Conservation (phyloP, 1,140 invertebrate species). For the Drosophila trapezifrons region DNA sequence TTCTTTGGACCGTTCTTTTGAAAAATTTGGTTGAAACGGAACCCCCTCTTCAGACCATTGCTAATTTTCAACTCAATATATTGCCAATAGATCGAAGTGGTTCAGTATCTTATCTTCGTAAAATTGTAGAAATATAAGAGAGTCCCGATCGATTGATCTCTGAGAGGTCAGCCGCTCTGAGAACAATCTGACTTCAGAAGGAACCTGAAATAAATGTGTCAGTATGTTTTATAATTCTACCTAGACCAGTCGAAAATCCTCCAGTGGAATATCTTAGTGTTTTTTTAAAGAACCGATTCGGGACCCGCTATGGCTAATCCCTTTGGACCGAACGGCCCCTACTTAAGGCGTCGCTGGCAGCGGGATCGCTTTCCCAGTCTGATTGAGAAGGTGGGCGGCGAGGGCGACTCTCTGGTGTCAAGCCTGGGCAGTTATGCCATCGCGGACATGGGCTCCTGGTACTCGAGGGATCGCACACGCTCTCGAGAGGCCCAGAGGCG, state of each 20-base stretch:
- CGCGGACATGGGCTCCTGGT: conserved; percentile 34
- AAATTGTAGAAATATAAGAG: too few species aligned
- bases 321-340: conserved; percentile 33
- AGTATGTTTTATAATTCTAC: neutral
- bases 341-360: conserved; percentile 21
- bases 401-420: conserved; percentile 22
- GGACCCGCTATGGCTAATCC: conserved; percentile 51
- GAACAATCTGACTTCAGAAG: too few species aligned
- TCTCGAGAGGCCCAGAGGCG: neutral
- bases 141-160: too few species aligned
- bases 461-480: conserved; percentile 1
- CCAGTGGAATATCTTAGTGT: neutral
- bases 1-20: too few species aligned
- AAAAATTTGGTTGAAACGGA: too few species aligned
- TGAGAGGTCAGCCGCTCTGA: too few species aligned
- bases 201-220: neutral
- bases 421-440: conserved; percentile 25
- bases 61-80: too few species aligned
- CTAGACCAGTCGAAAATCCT: conserved; percentile 5
- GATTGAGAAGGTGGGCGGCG: conserved; percentile 16
- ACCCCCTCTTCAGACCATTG: too few species aligned
- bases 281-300: neutral
- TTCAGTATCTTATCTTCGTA: too few species aligned
- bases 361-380: conserved; percentile 31
- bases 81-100: too few species aligned